Percentiles rank a stretch among this genome's conserved stretches.
phyloP scores from a whole-genome alignment of 23 tunicate species.

The Halocynthia aurantium region DNA sequence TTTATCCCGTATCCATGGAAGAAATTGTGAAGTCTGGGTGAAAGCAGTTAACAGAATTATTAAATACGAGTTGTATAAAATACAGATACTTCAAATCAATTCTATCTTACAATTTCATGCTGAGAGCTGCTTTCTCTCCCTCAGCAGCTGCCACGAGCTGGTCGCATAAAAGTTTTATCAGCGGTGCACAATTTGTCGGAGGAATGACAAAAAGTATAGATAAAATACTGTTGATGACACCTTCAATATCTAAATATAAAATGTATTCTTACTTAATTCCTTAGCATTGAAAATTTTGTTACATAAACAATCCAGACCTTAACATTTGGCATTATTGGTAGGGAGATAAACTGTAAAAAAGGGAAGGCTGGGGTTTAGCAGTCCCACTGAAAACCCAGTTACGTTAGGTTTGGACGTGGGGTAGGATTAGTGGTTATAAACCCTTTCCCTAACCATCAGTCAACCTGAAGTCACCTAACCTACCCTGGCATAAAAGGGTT shows the following conservation, averaged over 20 bases:
- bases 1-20: constrained; percentile 74
- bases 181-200: constrained; percentile 35
- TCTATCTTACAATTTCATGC: constrained; percentile 57
- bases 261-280: background rate
- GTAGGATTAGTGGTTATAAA: too few species aligned
- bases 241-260: constrained; percentile 61
- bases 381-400: background rate
- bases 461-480: too few species aligned
- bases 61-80: background rate
- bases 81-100: background rate
- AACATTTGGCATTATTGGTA: background rate
- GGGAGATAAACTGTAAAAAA: background rate
- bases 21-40: constrained; percentile 62
- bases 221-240: constrained; percentile 72
- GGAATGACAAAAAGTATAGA: constrained; percentile 79
- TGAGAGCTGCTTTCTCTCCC: constrained; percentile 47
- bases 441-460: too few species aligned
- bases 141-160: constrained; percentile 40
- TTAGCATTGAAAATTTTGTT: background rate
- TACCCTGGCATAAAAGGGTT: too few species aligned
- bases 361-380: background rate
- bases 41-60: background rate
- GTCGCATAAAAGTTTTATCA: constrained; percentile 56
- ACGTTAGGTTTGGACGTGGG: too few species aligned
- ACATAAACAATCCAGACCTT: background rate